Conservation (phyloP, 2,888 invertebrate genomes). For the Megalurothrips usitatus region DNA sequence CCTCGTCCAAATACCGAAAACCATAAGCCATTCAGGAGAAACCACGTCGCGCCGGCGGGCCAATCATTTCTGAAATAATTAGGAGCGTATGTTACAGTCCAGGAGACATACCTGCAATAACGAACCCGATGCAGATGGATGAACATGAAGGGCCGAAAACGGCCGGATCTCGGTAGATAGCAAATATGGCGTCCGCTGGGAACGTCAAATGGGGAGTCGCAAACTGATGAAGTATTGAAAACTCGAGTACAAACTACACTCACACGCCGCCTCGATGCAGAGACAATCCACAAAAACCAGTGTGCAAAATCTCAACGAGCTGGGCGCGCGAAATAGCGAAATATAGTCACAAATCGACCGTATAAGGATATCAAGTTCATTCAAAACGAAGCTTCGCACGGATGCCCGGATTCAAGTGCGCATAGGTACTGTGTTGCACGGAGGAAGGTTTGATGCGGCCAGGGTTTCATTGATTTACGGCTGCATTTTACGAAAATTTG, state of each 20-base stretch:
- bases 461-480: not conserved
- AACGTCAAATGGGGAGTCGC: conserved; percentile 13
- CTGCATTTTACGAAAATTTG: not conserved
- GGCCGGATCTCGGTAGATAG: not conserved
- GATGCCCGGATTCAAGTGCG: conserved; percentile 14
- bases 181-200: conserved; percentile 16
- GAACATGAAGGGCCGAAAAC: not conserved
- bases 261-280: not conserved
- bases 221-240: not conserved
- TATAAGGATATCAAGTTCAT: conserved; percentile 8
- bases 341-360: not conserved
- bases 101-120: not conserved
- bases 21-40: not conserved
- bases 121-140: not conserved
- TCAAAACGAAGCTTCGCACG: conserved; percentile 22
- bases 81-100: no score
- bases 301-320: not conserved
- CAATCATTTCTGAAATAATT: no score
- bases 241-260: not conserved
- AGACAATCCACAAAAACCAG: not conserved
- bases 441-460: not conserved
- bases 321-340: not conserved
- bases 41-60: not conserved
- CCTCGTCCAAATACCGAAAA: not conserved
- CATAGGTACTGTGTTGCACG: not conserved